Evolutionary conservation across 2,113 vertebrate genomes (phyloP).

Genomic region (Otus sunia): DNA sequence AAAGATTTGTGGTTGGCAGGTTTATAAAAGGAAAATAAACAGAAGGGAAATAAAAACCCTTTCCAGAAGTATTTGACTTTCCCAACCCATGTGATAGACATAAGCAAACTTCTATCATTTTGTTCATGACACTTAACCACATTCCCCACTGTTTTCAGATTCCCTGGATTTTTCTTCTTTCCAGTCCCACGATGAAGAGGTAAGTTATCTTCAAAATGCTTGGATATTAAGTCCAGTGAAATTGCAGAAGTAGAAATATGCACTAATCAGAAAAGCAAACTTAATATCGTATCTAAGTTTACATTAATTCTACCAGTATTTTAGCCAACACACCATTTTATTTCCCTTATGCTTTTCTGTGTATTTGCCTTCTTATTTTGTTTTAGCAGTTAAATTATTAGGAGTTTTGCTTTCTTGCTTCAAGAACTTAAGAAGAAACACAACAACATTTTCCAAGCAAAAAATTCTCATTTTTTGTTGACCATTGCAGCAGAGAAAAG

Average conservation of each 20-base stretch:
- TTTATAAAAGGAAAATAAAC: slow-evolving; percentile 13
- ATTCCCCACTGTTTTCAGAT: background rate
- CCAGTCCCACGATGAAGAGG: background rate
- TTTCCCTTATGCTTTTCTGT: background rate
- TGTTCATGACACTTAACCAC: background rate
- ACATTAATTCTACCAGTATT: background rate
- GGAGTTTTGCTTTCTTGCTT: background rate
- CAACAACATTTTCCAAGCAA: background rate
- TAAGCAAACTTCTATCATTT: background rate
- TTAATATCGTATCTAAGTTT: background rate
- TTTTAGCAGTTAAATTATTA: background rate
- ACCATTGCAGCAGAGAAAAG: background rate
- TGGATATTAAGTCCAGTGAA: background rate
- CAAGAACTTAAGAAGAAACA: background rate
- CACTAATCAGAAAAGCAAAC: background rate
- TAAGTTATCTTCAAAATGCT: background rate
- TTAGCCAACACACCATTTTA: background rate
- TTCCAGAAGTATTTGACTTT: background rate
- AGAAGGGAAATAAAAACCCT: background rate
- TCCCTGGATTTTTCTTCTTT: background rate
- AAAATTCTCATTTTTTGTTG: background rate
- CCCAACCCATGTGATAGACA: background rate
- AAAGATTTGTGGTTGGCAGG: background rate
- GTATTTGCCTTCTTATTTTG: background rate
- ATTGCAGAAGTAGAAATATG: background rate